Base-by-base conservation (phyloP, 1,140 invertebrate species). In the Pseudomyrmex concolor region DNA sequence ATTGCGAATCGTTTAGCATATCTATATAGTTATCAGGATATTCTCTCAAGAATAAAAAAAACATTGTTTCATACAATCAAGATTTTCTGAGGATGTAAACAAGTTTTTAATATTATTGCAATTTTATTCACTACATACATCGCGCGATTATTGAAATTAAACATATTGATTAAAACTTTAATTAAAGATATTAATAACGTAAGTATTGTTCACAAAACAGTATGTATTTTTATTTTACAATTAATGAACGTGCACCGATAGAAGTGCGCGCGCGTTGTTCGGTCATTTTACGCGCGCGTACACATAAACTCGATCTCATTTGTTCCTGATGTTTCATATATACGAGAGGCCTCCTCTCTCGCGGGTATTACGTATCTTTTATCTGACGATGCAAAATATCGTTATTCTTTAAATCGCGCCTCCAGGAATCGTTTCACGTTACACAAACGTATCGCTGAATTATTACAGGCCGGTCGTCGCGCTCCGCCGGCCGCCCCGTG, bases 381-480 rank as follows among this genome's bases (percentile, higher is more conserved):
- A 70, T 70, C 64, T 70, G 19, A 12, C 51, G 64, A 71, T 15
- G 76, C 54, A 17, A 71, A 80, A 50, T 66, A 59, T 43, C 54
- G 66, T 71, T 80, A 59, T 71, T 80, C 54, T 71, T 71, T 15
- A 80, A 71, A 80, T 80, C 76, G 55, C 66, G 43, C 34, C 43
- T 78, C 76, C 54, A 70, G 64, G 76, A 78, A 78, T 70, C 66
- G 66, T 80, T 80, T 71, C 48, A 48, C 43, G 66, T 71, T 70
- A 59, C 51, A 70, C 76, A 68, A 59, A 78, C 76, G 76, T 48
- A 71, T 68, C 34, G 57, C 8, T 54, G 76, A 64, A 72, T 54
- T 67, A 72, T 80, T 60, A 63, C 19, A 0, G 17, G 15, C 63
- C 13, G 17, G 57, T 5, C 15, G 54, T 22, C n/a, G 48, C 66